Evolutionary conservation across 2,888 invertebrate genomes (phyloP).

Genomic region (Plemyria rubiginata): DNA sequence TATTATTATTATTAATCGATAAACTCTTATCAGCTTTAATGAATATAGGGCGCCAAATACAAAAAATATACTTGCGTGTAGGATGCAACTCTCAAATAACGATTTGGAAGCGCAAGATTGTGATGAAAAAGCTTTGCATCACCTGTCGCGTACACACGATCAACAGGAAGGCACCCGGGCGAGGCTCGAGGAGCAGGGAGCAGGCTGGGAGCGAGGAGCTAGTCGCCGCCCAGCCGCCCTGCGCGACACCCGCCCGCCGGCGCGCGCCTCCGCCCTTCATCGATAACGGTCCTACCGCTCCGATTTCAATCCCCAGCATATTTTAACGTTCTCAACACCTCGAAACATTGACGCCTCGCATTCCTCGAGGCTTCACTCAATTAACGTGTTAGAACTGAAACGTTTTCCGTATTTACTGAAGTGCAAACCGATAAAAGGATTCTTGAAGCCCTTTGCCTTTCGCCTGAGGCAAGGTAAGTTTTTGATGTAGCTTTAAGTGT

Average conservation of each 20-base stretch:
- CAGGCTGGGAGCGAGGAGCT: constrained; percentile 62
- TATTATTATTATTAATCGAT: too few species aligned
- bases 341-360: constrained; percentile 40
- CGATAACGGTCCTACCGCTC: constrained; percentile 50
- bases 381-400: constrained; percentile 44
- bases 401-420: constrained; percentile 57
- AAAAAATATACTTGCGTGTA: neutral
- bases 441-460: constrained; percentile 56
- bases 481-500: constrained; percentile 46
- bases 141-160: constrained; percentile 80
- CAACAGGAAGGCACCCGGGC: constrained; percentile 79
- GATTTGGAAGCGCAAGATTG: constrained; percentile 51
- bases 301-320: constrained; percentile 43
- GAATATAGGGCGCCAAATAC: neutral
- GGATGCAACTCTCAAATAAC: neutral
- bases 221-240: constrained; percentile 82
- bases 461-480: constrained; percentile 70
- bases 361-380: constrained; percentile 38
- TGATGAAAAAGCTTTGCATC: constrained; percentile 62
- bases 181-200: constrained; percentile 67
- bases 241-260: constrained; percentile 59
- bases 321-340: constrained; percentile 35
- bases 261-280: constrained; percentile 49
- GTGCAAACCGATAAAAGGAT: constrained; percentile 62
- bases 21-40: neutral